Conservation (phyloP, 2,888 invertebrate species). For the Pomacea canaliculata region DNA sequence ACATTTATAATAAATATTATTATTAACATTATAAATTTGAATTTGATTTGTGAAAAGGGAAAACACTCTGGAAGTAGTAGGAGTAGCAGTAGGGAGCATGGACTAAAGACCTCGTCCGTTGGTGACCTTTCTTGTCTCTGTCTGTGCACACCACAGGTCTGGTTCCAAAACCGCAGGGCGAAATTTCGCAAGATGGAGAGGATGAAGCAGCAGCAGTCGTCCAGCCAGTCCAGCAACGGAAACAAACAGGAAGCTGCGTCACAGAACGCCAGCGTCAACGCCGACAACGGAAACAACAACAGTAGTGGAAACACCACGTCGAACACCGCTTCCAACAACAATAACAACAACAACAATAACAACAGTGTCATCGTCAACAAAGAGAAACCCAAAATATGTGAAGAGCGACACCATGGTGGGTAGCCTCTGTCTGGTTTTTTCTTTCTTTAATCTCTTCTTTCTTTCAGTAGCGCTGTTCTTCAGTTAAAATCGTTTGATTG, state of each 20-base stretch:
- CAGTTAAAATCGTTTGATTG: too few species aligned
- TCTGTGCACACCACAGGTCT: constrained; percentile 54
- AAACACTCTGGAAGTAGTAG: too few species aligned
- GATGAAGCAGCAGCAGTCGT: constrained; percentile 63
- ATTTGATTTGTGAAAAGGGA: too few species aligned
- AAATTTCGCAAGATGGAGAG: constrained; percentile 70
- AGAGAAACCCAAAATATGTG: constrained; percentile 50
- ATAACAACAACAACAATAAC: constrained; percentile 35
- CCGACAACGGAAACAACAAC: constrained; percentile 45
- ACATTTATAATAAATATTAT: too few species aligned
- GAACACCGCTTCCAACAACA: constrained; percentile 16
- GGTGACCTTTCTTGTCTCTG: too few species aligned
- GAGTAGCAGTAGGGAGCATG: too few species aligned
- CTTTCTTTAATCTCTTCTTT: too few species aligned
- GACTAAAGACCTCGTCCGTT: too few species aligned
- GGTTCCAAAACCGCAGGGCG: constrained; percentile 70
- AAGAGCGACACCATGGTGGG: constrained; percentile 47
- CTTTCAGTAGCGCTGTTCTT: too few species aligned
- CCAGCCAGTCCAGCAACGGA: constrained; percentile 24
- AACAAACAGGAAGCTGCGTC: constrained; percentile 39
- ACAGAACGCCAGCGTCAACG: constrained; percentile 35
- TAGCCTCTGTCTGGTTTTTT: background rate
- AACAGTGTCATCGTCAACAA: constrained; percentile 31
- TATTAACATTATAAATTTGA: too few species aligned
- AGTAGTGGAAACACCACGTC: constrained; percentile 40